phyloP scores from a whole-genome alignment of 2,888 invertebrate genomes.

The Pseudococcus viburni region DNA sequence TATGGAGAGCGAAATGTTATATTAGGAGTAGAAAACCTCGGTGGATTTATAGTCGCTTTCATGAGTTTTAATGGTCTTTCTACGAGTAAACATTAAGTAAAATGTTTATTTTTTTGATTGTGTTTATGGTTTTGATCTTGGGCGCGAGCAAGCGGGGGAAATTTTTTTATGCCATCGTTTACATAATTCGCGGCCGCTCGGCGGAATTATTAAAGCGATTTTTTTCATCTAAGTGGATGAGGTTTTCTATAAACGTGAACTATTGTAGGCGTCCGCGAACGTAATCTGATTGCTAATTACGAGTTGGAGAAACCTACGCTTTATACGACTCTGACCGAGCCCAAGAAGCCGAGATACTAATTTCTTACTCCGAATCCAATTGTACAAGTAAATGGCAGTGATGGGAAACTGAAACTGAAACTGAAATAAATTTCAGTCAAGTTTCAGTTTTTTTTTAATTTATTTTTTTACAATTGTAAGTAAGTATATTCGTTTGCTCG shows the following conservation, averaged over 20 bases:
- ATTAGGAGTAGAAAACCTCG: not conserved
- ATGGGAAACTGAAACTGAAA: no score
- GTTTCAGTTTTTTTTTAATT: no score
- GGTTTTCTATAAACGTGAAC: not conserved
- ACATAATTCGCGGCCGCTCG: constrained; percentile 10
- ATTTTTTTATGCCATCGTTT: constrained; percentile 21
- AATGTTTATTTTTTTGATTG: constrained; percentile 37
- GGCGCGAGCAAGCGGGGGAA: not conserved
- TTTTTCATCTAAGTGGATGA: not conserved
- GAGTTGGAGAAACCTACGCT: not conserved
- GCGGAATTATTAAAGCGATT: constrained; percentile 23
- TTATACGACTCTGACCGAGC: not conserved
- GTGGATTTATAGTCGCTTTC: constrained; percentile 22
- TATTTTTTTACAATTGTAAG: no score
- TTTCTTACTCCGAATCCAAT: not conserved
- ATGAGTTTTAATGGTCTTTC: constrained; percentile 7
- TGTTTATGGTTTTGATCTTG: not conserved
- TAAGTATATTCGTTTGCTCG: no score
- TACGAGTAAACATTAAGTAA: constrained; percentile 7
- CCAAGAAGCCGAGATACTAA: not conserved
- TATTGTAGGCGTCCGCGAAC: not conserved
- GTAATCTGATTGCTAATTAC: constrained; percentile 18
- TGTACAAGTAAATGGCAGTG: not conserved
- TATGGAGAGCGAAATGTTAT: not conserved
- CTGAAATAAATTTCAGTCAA: no score